Percentiles rank a stretch among this genome's conserved stretches.
phyloP scores from a whole-genome alignment of 2,888 invertebrate genomes.

The Melanostoma scalare region DNA sequence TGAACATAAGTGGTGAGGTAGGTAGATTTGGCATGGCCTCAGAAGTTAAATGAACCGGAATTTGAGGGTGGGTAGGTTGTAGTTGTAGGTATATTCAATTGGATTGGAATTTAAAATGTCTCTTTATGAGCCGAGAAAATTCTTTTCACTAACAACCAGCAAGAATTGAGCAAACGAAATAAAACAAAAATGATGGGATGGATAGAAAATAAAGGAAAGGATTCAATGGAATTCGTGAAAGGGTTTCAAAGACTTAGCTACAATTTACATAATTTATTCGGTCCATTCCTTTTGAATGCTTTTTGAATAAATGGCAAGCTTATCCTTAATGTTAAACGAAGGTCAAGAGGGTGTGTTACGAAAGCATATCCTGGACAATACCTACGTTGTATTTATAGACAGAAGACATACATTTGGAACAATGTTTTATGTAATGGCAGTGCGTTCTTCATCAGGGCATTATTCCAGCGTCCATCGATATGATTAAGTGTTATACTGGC shows the following conservation, averaged over 20 bases:
- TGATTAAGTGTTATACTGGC: too few species aligned
- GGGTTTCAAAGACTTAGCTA: constrained; percentile 16
- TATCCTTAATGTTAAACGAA: constrained; percentile 13
- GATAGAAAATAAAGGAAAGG: neutral
- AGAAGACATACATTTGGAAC: too few species aligned
- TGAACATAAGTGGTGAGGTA: constrained; percentile 6
- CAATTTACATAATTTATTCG: constrained; percentile 35
- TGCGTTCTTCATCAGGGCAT: too few species aligned
- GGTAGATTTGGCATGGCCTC: neutral
- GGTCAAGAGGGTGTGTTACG: constrained; percentile 14
- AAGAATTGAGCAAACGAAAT: neutral
- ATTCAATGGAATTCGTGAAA: constrained; percentile 22
- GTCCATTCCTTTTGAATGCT: constrained; percentile 27
- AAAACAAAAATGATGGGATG: neutral
- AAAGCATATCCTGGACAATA: too few species aligned
- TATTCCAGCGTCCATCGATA: too few species aligned
- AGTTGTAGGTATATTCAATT: neutral
- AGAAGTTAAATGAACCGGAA: constrained; percentile 30
- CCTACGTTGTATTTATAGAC: too few species aligned
- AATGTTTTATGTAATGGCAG: too few species aligned
- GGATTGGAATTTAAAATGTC: constrained; percentile 31
- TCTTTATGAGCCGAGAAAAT: constrained; percentile 6
- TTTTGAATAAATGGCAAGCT: constrained; percentile 33
- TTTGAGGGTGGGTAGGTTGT: neutral
- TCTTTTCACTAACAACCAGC: constrained; percentile 1